Evolutionary conservation across 2,113 vertebrate genomes (phyloP), one percentile per base, ranked within the genome.

Genomic region (Triplophysa siluroides): DNA sequence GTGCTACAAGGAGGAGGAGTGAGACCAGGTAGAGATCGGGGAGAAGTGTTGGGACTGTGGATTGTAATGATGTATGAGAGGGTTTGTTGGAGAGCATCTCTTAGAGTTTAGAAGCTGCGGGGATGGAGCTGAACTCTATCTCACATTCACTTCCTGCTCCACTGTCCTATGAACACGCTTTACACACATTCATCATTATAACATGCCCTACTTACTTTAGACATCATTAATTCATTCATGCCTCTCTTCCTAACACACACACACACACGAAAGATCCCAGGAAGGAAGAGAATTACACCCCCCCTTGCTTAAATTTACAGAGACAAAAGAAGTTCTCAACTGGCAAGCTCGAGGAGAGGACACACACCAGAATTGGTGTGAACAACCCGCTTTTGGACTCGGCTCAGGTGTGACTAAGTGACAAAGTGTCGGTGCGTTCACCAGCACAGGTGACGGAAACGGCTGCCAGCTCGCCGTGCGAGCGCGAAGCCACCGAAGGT

Each of bases 181-280:
- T 61, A 66, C 60, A 81, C 83, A 76, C 72, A 77, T 76, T 83
- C 78, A 86, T 83, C 78, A 85, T 85, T 50, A 75, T 65, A 83
- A 78, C 76, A 80, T 83, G 79, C 19, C 83, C 81, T 78, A 83
- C 80, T 87, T 86, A 76, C 45, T 74, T 81, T 81, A 80, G 80
- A 79, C 79, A 82, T 81, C 69, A 86, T 85, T 85, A 83, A 86
- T 88, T 82, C 76, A 82, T 86, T 83, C 64, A 79, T 45, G 38
- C 29, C 66, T 63, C 62, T 70, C 58, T 65, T 73, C 33, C 52
- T 64, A 50, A 76, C 47, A 61, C 78, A 78, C 41, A 19, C 81
- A 75, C 78, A 63, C 50, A 38, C 69, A 78, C 10, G 54, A 26
- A 77, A 26, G 43, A 54, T 54, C 24, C 43, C 43, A 66, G 61